Evolutionary conservation across 1,140 invertebrate genomes (phyloP), one percentile per base, ranked within the genome.

Genomic region (Zeugodacus cucurbitae): DNA sequence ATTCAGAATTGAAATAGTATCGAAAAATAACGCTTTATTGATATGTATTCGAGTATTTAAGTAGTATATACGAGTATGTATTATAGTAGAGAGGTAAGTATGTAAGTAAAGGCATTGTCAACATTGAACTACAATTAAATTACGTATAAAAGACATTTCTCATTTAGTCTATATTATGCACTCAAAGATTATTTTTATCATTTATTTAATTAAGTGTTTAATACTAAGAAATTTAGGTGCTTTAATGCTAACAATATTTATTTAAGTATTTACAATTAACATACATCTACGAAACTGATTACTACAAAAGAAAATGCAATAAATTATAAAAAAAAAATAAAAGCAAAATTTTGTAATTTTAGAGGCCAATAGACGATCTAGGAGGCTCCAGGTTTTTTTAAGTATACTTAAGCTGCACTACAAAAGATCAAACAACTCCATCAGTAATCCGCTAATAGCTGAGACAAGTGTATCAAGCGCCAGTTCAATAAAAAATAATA

Each of bases 1-100:
- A 82, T 82, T 82, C 20, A 29, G 44, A 82, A 48, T 82, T 82
- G 41, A 82, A 34, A 37, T 74, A 74, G 67, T 74, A 82, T 82
- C 44, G 74, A 48, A 82, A 48, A 82, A 82, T 82, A 82, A 82
- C 74, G 14, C 74, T 82, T 82, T 82, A 82, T 82, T 82, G 32
- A 74, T 74, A 74, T 74, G 70, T 82, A 48, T 48, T 48, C 20
- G n/a, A 82, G 37, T 48, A 70, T 37, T n/a, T n/a, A 54, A 54
- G 48, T 17, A 48, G 4, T 5, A 17, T 54, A 54, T 20, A 20
- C n/a, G n/a, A n/a, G 48, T 62, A 62, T 62, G 58, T 62, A 26
- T 62, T 62, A 26, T 62, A 62, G n/a, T 26, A 48, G 26, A 82
- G 74, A 82, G 74, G 37, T 78, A 44, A 78, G 41, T 78, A 78